These are phyloP conservation scores for Hipposideros larvatus DNA, from an alignment of 2,797 vertebrate genomes.

Conservation along the genomic window DNA sequence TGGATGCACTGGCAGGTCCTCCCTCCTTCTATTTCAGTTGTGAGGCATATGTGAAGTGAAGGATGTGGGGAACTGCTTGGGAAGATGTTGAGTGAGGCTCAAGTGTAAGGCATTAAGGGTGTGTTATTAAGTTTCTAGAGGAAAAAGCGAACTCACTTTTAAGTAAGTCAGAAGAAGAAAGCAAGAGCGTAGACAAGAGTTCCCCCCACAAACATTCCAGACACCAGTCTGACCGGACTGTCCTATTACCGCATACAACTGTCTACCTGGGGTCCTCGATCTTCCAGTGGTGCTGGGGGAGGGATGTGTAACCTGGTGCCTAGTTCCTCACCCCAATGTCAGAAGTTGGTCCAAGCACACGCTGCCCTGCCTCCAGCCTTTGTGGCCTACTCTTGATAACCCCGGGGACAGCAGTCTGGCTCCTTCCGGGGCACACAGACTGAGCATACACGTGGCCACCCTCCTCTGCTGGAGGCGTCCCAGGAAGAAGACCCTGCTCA, in stretches of 20 bases:
- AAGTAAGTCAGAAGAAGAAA: neutral
- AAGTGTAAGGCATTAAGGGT: neutral
- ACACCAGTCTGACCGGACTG: neutral
- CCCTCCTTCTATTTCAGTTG: neutral
- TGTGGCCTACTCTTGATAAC: neutral
- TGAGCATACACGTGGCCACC: neutral
- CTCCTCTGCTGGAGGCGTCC: neutral
- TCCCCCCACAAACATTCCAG: neutral
- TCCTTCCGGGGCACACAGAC: neutral
- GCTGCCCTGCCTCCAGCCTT: neutral
- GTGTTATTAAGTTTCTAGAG: neutral
- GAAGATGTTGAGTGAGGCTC: neutral
- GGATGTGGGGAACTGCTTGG: neutral
- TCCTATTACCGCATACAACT: fast-evolving
- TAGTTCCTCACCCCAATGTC: neutral
- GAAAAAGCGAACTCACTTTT: neutral
- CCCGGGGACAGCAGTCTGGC: neutral
- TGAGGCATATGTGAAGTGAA: neutral
- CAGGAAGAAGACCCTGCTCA: neutral
- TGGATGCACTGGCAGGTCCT: neutral
- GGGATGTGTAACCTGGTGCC: neutral
- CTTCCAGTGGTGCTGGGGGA: neutral
- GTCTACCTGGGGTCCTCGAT: neutral
- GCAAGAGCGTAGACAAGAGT: neutral
- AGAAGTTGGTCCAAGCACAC: neutral